Base-by-base conservation (phyloP, 2,888 invertebrate species). In the Ariolimax columbianus region DNA sequence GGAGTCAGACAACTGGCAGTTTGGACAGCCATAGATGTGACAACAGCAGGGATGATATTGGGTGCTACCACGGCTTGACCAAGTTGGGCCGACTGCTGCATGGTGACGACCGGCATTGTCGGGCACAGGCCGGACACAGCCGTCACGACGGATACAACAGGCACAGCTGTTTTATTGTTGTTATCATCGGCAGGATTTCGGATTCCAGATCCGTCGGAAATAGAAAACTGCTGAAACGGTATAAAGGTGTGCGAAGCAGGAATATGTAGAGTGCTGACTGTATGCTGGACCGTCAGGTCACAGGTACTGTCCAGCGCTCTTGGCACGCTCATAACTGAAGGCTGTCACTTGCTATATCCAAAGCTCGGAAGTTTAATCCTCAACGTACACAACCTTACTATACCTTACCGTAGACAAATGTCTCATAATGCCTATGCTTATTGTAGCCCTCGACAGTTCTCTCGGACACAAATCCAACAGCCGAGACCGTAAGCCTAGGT, bases 81-180 rank as follows among this genome's bases (percentile, higher is more conserved):
- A 30, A 78, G 79, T 26, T 84, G 84, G 11, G 78, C 72, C 30
- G 59, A 33, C 68, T 85, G 85, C 40, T 85, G 85, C 85, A 85
- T 85, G 30, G 81, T 85, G 81, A 81, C 80, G 51, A 85, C 85
- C 2, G 85, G 81, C 3, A 85, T 38, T 1, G 85, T 77, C 38
- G 85, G 85, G 68, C 81, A 81, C 14, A 85, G 38, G 9, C 80
- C 55, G 33, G 82, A 66, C 40, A 82, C 77, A 2, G 87, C 80
- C 7, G 86, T 36, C 36, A 84, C 84, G 11, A 86, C 86, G 0
- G 87, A 84, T 36, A 81, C 86, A 72, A 75, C 83, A 30, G 66
- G 72, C 75, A 73, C 40, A 38, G 73, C 30, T 72, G 77, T 40
- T 79, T 82, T 82, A 73, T 83, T 81, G 79, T 84, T 73, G 81